Conservation (phyloP, 2,113 vertebrate genomes). For the Protobothrops flavoviridis region DNA sequence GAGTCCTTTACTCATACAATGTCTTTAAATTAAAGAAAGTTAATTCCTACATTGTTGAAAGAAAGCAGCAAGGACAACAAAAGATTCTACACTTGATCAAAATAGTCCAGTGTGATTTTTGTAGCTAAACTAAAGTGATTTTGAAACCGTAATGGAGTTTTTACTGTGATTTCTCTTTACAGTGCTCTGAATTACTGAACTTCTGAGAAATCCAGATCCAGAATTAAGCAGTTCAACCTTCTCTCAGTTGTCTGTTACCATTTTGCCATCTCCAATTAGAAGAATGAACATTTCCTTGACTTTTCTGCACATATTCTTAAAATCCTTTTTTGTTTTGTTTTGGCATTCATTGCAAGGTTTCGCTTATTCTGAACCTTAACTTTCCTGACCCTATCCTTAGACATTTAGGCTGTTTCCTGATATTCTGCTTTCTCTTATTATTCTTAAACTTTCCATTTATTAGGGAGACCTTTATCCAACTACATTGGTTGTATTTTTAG, state of each 20-base stretch:
- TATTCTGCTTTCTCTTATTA: neutral
- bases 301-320: neutral
- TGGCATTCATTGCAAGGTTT: no score
- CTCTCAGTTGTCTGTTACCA: neutral
- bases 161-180: neutral
- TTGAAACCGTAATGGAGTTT: neutral
- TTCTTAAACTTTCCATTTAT: neutral
- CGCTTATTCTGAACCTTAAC: neutral
- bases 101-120: neutral
- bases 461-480: neutral
- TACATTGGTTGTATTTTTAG: neutral
- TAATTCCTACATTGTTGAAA: neutral
- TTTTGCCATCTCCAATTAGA: neutral
- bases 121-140: neutral
- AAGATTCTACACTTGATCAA: neutral
- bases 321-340: neutral
- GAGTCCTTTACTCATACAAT: neutral
- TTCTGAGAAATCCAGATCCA: neutral
- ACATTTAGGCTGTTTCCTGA: neutral
- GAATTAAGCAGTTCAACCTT: neutral
- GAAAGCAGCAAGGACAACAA: neutral
- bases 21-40: rapidly evolving
- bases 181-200: neutral
- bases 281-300: neutral
- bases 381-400: neutral